Evolutionary conservation across 2,797 vertebrate species (phyloP).

Genomic region (Macroramphosus scolopax): DNA sequence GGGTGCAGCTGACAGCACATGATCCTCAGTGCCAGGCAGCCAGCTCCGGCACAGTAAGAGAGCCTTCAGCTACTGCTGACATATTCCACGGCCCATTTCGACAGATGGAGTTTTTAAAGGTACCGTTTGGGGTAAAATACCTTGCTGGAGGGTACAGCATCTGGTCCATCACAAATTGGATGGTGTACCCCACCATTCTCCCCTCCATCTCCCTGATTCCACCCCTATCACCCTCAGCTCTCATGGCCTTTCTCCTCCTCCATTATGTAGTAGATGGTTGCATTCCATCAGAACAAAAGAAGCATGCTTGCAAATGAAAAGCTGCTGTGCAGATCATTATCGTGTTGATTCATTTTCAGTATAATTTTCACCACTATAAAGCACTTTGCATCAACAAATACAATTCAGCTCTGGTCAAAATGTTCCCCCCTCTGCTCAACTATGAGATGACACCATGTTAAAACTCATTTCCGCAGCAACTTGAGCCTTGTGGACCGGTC

Average conservation of each 20-base stretch:
- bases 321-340: constrained; percentile 2
- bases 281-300: constrained; percentile 35
- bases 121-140: constrained; percentile 77
- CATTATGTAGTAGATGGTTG: constrained; percentile 33
- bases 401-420: constrained; percentile 36
- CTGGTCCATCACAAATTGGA: constrained; percentile 77
- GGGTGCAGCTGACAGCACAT: constrained; percentile 68
- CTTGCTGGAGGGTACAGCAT: constrained; percentile 76
- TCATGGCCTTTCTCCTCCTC: constrained; percentile 26
- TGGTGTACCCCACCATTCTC: constrained; percentile 38
- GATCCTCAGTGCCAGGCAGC: constrained; percentile 66
- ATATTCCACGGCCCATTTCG: constrained; percentile 70
- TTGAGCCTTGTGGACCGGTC: constrained; percentile 64
- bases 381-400: constrained; percentile 41
- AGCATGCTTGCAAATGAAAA: constrained; percentile 8
- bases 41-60: constrained; percentile 59
- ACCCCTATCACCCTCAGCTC: constrained; percentile 36
- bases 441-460: constrained; percentile 62
- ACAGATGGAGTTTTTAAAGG: constrained; percentile 81
- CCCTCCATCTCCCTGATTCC: constrained; percentile 25
- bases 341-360: constrained; percentile 36
- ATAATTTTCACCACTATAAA: constrained; percentile 23
- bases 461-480: constrained; percentile 77
- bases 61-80: constrained; percentile 75
- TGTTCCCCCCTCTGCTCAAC: constrained; percentile 23